phyloP scores from a whole-genome alignment of 2,797 vertebrate genomes.

The Aeoliscus strigatus region DNA sequence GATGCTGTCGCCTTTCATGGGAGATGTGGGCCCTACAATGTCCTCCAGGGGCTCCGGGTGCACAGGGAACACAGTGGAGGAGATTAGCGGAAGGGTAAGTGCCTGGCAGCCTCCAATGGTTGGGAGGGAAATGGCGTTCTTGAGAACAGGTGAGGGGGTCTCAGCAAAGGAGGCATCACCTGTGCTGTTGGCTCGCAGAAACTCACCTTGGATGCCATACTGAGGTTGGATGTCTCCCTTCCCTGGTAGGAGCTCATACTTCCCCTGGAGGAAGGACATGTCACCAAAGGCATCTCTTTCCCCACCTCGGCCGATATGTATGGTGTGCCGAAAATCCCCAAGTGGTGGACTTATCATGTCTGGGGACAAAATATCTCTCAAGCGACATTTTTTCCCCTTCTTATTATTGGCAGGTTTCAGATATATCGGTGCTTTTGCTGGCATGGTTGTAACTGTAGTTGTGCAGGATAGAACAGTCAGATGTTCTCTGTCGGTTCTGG shows the following conservation, averaged over 20 bases:
- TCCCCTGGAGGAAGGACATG: constrained; percentile 97
- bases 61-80: constrained; percentile 81
- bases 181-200: constrained; percentile 89
- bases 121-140: constrained; percentile 97
- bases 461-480: constrained; percentile 18
- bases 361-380: constrained; percentile 94
- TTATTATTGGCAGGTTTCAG: constrained; percentile 91
- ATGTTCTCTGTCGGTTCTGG: constrained; percentile 35
- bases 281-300: constrained; percentile 94
- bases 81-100: constrained; percentile 85
- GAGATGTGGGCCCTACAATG: constrained; percentile 53
- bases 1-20: constrained; percentile 65
- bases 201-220: constrained; percentile 81
- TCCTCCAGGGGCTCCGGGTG: constrained; percentile 78
- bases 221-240: constrained; percentile 76
- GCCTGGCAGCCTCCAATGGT: constrained; percentile 94
- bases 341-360: constrained; percentile 99
- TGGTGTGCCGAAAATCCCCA: constrained; percentile 96
- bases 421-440: constrained; percentile 97
- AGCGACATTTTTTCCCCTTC: constrained; percentile 94
- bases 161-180: constrained; percentile 87
- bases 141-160: constrained; percentile 95
- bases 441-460: constrained; percentile 78
- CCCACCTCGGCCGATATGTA: constrained; percentile 95
- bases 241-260: constrained; percentile 91